A percentile compares a stretch with the other conserved stretches of the same genome.
Evolutionary conservation across 2,113 vertebrate genomes (phyloP).

Genomic region (Indri indri): DNA sequence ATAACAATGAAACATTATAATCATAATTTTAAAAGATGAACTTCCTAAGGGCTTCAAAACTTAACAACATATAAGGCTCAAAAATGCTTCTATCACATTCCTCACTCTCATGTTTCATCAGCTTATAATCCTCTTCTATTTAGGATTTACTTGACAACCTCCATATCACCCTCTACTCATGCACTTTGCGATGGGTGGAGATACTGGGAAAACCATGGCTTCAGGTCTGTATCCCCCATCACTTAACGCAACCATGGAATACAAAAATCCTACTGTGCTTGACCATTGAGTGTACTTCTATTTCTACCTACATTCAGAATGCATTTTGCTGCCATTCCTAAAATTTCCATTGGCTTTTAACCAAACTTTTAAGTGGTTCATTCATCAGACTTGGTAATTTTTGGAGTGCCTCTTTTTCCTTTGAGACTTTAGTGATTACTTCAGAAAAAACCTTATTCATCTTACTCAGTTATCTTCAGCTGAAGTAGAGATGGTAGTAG

Average conservation of each 20-base stretch:
- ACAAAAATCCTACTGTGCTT: background rate
- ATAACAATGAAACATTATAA: background rate
- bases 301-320: background rate
- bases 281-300: background rate
- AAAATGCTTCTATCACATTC: background rate
- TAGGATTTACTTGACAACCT: background rate
- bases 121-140: background rate
- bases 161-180: no score
- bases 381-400: background rate
- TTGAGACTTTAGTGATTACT: background rate
- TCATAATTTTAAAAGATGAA: background rate
- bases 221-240: fast-evolving
- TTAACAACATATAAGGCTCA: background rate
- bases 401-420: background rate
- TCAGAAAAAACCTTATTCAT: background rate
- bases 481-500: background rate
- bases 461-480: background rate
- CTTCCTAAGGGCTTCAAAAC: background rate
- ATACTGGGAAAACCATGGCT: background rate
- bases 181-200: background rate
- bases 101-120: background rate
- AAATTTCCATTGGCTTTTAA: background rate
- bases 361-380: background rate
- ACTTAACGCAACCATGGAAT: background rate
- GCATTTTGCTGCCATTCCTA: background rate